These are phyloP conservation scores for Ochropacha duplaris DNA, from an alignment of 2,888 invertebrate genomes.

Conservation along the genomic window DNA sequence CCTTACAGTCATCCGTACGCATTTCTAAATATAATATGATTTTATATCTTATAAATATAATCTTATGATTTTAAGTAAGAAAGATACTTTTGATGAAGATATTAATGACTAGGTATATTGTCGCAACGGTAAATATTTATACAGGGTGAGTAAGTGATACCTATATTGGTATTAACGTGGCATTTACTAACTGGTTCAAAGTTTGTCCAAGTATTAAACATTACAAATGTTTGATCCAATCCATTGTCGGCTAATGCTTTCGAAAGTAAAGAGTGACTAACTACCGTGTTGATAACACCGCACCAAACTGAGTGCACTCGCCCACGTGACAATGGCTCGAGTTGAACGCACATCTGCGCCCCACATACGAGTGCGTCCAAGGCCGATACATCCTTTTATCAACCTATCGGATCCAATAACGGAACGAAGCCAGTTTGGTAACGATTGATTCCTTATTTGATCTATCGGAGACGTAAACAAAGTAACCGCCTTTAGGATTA, in stretches of 20 bases:
- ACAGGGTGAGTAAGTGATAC: too few relatives aligned
- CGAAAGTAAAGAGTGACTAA: constrained; percentile 6
- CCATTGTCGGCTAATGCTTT: background rate
- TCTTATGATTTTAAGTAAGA: too few relatives aligned
- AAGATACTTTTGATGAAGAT: too few relatives aligned
- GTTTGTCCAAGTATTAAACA: background rate
- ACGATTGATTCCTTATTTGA: constrained; percentile 47
- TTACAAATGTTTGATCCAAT: background rate
- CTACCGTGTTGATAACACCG: constrained; percentile 21
- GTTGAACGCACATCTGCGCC: constrained; percentile 61
- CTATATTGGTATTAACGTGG: too few relatives aligned
- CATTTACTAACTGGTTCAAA: background rate
- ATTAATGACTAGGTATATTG: too few relatives aligned
- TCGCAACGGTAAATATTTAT: too few relatives aligned
- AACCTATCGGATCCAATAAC: constrained; percentile 50
- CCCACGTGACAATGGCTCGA: constrained; percentile 40
- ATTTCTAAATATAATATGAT: constrained; percentile 2
- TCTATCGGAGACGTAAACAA: constrained; percentile 37
- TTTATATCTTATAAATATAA: background rate
- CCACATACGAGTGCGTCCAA: constrained; percentile 63
- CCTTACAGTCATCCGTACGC: background rate
- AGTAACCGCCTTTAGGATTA: constrained; percentile 4
- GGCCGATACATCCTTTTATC: constrained; percentile 65
- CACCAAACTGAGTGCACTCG: constrained; percentile 38
- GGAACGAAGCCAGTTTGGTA: constrained; percentile 44